Base-by-base conservation (phyloP, 2,888 invertebrate species). In the Sminthurides aquaticus region DNA sequence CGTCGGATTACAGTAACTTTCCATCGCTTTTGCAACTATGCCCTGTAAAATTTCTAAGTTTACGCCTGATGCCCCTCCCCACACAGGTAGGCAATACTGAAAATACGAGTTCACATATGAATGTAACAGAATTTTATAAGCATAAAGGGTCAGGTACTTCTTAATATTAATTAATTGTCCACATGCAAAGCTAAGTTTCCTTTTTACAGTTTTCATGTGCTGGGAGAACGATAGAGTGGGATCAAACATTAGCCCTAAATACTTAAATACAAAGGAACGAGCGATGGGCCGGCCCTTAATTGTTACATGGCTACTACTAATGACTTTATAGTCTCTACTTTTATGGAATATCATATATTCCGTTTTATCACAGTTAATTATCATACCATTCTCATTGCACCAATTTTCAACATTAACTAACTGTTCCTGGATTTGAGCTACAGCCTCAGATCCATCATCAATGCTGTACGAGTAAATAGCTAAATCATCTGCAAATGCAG, bases 341-440 rank as follows among this genome's bases (percentile, higher is more conserved):
- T 52, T 52, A 20, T 52, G 52, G 20, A 52, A 52, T 15, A 52
- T 22, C 52, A 52, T 52, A 20, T 18, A 52, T 52, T 52, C 52
- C 52, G 52, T 52, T 20, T 52, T 52, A 20, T 20, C 5, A 20
- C 20, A 52, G 20, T 52, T 52, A 15, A 52, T 15, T 5, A 20
- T 5, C 52, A 52, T 52, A 22, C 5, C 8, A 20, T 52, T 52
- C 5, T 8, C 20, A 52, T 5, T 8, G 20, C 8, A 52, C 52
- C 52, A 52, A 5, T 52, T 20, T 20, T 20, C 20, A 18, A 52
- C 8, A 20, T 18, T 5, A 15, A 5, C 5, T 22, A 52, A 15
- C 20, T 15, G 11, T 20, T 52, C 20, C 20, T 52, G 20, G 20
- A 52, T 20, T 18, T 8, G 8, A 15, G 18, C 22, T 15, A 15